Base-by-base conservation (phyloP, 2,888 invertebrate species). In the Diplolepis rosae region DNA sequence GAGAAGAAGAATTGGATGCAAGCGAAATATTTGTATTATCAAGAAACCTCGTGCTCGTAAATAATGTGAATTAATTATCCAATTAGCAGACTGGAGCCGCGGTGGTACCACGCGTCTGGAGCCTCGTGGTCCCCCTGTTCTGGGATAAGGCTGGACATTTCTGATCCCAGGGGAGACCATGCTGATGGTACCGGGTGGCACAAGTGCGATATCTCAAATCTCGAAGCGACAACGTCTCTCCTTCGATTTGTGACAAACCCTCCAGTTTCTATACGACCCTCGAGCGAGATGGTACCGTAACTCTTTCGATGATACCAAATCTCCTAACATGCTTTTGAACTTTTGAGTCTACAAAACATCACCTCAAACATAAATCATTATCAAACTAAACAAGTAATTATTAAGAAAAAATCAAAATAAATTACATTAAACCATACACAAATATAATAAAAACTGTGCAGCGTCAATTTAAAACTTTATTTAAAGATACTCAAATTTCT, bases 181-280 rank as follows among this genome's bases (percentile, higher is more conserved):
- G 80, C 87, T 80, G 87, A 87, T 86, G 82, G 87, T 79, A 85
- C 88, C 85, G 87, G 82, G 82, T 88, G 88, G 88, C 83, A 87
- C 88, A 85, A 82, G 78, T 78, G 79, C 76, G 80, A 79, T 80
- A 81, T 77, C 79, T 71, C 74, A 70, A 74, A 77, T 72, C 75
- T 73, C 70, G 70, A 74, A 74, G 56, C 68, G 42, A 52, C 69
- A 69, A 73, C 76, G 67, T 61, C 13, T 68, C 61, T 72, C 56
- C 72, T 70, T 72, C 50, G 68, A 45, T 61, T 72, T 68, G 68
- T 75, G 61, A 61, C 61, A 39, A 61, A 61, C 35, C 61, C 39
- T 61, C 71, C 80, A 82, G 82, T 80, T 77, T 71, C 75, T 70
- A 77, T 77, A 79, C 78, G 80, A 79, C 74, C 79, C 77, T 82